Evolutionary conservation across 1,140 invertebrate genomes (phyloP).

Genomic region (Homalodisca vitripennis): DNA sequence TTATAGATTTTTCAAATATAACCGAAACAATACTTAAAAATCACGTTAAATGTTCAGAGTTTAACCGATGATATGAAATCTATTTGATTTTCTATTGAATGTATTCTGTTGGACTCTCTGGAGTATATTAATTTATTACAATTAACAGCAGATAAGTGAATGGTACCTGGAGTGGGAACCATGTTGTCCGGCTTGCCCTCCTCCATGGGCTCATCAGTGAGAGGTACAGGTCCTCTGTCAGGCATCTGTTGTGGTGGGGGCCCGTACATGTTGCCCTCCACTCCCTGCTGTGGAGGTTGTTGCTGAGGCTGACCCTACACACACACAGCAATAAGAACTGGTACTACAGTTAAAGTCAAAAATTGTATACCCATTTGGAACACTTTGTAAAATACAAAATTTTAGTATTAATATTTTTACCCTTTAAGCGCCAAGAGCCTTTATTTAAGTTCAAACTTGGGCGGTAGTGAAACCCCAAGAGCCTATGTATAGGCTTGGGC

Average conservation of each 20-base stretch:
- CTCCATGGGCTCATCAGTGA: background rate
- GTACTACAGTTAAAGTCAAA: background rate
- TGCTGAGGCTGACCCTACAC: background rate
- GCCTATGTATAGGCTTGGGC: too few relatives aligned
- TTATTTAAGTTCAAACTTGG: too few relatives aligned
- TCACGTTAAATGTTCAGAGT: too few relatives aligned
- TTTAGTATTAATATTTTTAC: too few relatives aligned
- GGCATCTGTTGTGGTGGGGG: background rate
- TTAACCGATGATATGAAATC: background rate
- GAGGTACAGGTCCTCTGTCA: background rate
- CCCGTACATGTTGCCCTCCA: constrained; percentile 20
- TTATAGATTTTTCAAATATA: too few relatives aligned
- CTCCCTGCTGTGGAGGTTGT: background rate
- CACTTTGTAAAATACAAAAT: background rate
- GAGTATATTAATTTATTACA: background rate
- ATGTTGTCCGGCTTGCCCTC: background rate
- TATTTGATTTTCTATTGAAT: background rate
- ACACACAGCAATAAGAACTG: background rate
- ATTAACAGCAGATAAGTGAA: background rate
- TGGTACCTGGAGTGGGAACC: background rate
- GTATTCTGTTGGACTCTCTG: background rate
- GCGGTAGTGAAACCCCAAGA: too few relatives aligned
- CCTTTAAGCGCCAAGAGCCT: too few relatives aligned
- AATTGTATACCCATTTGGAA: background rate
- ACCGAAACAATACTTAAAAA: too few relatives aligned